phyloP scores from a whole-genome alignment of 2,888 invertebrate species.

The Nematopogon swammerdamellus region DNA sequence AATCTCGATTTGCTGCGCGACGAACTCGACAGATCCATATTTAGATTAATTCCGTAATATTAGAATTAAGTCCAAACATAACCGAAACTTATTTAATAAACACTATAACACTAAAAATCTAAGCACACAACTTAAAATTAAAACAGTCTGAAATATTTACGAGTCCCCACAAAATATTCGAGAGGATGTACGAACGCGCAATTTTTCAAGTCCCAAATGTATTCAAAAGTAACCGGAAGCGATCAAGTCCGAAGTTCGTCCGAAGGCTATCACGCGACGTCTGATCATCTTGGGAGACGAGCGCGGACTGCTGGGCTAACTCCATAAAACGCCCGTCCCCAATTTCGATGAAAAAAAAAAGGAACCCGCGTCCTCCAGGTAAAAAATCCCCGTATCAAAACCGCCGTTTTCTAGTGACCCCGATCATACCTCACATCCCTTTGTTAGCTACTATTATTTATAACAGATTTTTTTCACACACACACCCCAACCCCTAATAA shows the following conservation, averaged over 20 bases:
- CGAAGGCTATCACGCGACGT: conserved; percentile 32
- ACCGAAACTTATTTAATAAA: no score
- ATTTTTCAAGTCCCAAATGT: conserved; percentile 8
- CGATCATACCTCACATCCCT: conserved; percentile 54
- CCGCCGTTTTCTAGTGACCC: conserved; percentile 57
- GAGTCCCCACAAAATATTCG: no score
- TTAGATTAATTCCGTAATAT: no score
- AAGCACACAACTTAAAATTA: conserved; percentile 6
- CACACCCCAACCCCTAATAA: conserved; percentile 53
- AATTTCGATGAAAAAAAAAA: conserved; percentile 38
- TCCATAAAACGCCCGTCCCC: conserved; percentile 34
- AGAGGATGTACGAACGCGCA: no score
- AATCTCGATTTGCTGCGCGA: conserved; percentile 55
- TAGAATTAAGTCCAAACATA: no score
- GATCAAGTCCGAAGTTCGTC: conserved; percentile 23
- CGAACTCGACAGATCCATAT: conserved; percentile 40
- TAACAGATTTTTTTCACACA: conserved; percentile 55
- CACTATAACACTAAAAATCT: not conserved
- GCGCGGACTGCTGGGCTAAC: conserved; percentile 54
- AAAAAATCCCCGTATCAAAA: conserved; percentile 55
- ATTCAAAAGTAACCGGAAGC: conserved; percentile 15
- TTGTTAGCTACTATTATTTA: conserved; percentile 52
- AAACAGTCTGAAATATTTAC: conserved; percentile 2
- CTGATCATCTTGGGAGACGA: conserved; percentile 55
- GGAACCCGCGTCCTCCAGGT: conserved; percentile 42